A percentile compares a stretch with the other conserved stretches of the same genome.
Conservation (phyloP, 2,797 vertebrate species). For the Melanotaenia nigrans region DNA sequence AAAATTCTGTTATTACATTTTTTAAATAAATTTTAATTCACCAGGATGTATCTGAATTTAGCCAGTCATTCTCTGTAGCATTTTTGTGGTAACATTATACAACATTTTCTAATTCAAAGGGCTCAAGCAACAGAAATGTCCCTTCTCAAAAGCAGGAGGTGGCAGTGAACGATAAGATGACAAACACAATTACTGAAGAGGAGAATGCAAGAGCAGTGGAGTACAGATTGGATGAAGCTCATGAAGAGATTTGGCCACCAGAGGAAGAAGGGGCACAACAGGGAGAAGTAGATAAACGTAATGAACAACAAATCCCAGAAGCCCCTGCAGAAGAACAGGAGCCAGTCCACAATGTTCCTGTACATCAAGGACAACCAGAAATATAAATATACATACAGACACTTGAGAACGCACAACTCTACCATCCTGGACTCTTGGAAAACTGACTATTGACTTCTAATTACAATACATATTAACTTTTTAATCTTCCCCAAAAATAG, state of each 20-base stretch:
- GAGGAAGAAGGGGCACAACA: conserved; percentile 30
- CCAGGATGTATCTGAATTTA: neutral
- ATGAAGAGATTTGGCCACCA: conserved; percentile 21
- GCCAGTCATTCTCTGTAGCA: neutral
- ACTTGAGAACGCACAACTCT: conserved; percentile 6
- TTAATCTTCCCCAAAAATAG: conserved; percentile 1
- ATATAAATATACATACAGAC: conserved; percentile 58
- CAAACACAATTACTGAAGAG: conserved; percentile 7
- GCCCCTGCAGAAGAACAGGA: conserved; percentile 40
- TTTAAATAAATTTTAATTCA: neutral
- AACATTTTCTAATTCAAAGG: conserved; percentile 20
- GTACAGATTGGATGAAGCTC: conserved; percentile 32
- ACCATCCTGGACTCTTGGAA: neutral
- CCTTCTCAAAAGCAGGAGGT: conserved; percentile 45
- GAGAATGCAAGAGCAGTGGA: conserved; percentile 17
- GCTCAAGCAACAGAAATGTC: conserved; percentile 34
- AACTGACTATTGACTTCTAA: conserved; percentile 1
- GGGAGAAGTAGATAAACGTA: conserved; percentile 29
- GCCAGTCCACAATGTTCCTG: conserved; percentile 38
- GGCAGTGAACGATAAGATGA: conserved; percentile 29
- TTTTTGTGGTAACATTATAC: conserved; percentile 15
- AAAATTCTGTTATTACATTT: neutral
- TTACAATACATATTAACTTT: conserved; percentile 11
- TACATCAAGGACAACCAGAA: conserved; percentile 76
- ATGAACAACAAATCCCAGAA: conserved; percentile 51